These are phyloP conservation scores for Ophion ventricosus DNA, from an alignment of 2,888 invertebrate species.

Conservation along the genomic window DNA sequence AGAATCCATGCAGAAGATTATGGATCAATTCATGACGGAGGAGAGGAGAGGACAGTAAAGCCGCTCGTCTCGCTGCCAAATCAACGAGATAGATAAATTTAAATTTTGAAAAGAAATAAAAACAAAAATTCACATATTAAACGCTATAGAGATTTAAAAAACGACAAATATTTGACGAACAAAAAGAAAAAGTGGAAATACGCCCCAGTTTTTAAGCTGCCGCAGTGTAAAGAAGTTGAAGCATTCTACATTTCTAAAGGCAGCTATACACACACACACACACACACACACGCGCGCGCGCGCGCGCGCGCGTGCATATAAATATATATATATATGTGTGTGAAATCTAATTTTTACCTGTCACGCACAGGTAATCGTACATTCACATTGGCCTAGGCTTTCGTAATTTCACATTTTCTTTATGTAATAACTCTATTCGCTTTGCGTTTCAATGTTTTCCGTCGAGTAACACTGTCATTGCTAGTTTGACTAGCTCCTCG, in stretches of 20 bases:
- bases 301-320: neutral
- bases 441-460: conserved; percentile 69
- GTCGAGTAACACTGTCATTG: conserved; percentile 66
- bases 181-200: conserved; percentile 18
- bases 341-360: conserved; percentile 54
- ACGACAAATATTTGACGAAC: conserved; percentile 64
- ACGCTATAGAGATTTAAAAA: conserved; percentile 60
- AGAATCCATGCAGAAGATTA: conserved; percentile 85
- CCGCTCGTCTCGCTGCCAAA: conserved; percentile 41
- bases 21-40: conserved; percentile 85
- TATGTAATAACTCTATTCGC: conserved; percentile 68
- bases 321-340: conserved; percentile 28
- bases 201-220: conserved; percentile 52
- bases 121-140: conserved; percentile 48
- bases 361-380: conserved; percentile 50
- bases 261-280: conserved; percentile 26
- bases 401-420: conserved; percentile 47
- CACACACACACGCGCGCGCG: neutral
- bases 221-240: conserved; percentile 56
- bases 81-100: conserved; percentile 58
- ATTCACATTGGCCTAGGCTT: conserved; percentile 69
- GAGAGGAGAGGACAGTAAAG: conserved; percentile 84
- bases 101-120: conserved; percentile 46
- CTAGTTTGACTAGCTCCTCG: conserved; percentile 78
- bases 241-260: conserved; percentile 62